These are phyloP conservation scores for Crossaster papposus DNA, from an alignment of 53 echinoderm and acorn worm genomes.

Conservation along the genomic window DNA sequence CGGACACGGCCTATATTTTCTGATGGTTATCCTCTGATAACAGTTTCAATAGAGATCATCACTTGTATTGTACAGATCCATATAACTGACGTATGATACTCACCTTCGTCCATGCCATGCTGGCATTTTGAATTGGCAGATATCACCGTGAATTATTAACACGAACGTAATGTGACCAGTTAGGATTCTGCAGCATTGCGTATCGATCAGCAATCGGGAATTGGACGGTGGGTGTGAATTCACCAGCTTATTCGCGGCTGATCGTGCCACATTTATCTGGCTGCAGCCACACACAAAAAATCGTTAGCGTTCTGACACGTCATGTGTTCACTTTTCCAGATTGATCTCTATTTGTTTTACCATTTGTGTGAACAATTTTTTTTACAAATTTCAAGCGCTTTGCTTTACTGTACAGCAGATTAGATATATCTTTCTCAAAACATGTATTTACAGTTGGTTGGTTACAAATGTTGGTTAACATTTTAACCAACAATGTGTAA, in stretches of 20 bases:
- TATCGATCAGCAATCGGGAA: slow-evolving; percentile 30
- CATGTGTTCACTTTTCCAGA: slow-evolving; percentile 7
- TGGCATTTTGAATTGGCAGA: not conserved
- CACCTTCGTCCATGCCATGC: not conserved
- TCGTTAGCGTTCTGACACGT: slow-evolving; percentile 47
- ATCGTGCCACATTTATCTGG: slow-evolving; percentile 1
- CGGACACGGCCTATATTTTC: too few relatives aligned
- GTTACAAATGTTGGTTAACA: too few relatives aligned
- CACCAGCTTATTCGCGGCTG: slow-evolving; percentile 36
- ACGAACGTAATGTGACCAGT: not conserved
- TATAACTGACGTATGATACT: not conserved
- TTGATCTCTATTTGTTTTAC: not conserved
- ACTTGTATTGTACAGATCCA: too few relatives aligned
- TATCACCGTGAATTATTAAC: not conserved
- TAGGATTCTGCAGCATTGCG: not conserved
- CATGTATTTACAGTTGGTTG: too few relatives aligned
- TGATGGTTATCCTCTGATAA: too few relatives aligned
- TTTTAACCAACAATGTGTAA: too few relatives aligned
- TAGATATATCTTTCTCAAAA: too few relatives aligned
- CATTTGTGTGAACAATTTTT: not conserved
- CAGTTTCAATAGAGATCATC: too few relatives aligned
- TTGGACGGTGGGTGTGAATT: slow-evolving; percentile 44
- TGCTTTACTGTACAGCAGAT: too few relatives aligned
- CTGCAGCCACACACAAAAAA: slow-evolving; percentile 18
- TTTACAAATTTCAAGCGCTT: too few relatives aligned